Conservation (phyloP, 2,888 invertebrate species). For the Chymomyza caudatula region DNA sequence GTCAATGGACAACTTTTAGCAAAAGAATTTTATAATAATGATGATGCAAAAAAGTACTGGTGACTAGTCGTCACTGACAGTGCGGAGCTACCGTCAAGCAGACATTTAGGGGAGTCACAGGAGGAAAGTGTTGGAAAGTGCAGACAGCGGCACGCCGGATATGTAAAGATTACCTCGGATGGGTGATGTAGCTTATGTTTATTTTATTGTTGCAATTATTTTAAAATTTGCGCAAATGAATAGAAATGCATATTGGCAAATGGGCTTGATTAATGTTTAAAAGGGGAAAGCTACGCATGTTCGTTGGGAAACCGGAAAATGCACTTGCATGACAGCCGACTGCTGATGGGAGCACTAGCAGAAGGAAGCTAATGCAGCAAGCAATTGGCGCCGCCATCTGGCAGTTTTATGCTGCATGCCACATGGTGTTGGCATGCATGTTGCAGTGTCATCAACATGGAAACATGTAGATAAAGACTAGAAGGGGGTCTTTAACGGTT, state of each 20-base stretch:
- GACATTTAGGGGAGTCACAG: neutral
- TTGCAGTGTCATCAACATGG: neutral
- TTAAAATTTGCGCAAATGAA: constrained; percentile 45
- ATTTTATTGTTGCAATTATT: constrained; percentile 65
- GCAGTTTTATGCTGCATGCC: constrained; percentile 5
- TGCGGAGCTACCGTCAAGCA: neutral
- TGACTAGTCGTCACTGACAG: neutral
- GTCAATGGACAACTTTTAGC: neutral
- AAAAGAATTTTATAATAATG: constrained; percentile 43
- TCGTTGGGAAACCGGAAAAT: constrained; percentile 33
- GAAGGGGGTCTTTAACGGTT: neutral
- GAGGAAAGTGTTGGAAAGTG: constrained; percentile 18
- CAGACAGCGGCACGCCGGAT: constrained; percentile 51
- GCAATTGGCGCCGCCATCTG: constrained; percentile 3
- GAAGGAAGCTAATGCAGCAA: neutral
- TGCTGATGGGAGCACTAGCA: neutral
- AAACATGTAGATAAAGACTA: neutral
- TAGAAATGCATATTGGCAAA: constrained; percentile 46
- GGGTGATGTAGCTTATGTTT: constrained; percentile 40
- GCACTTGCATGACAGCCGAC: constrained; percentile 9
- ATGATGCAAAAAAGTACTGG: constrained; percentile 43
- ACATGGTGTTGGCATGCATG: neutral
- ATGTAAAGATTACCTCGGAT: constrained; percentile 51
- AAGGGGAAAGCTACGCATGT: constrained; percentile 8
- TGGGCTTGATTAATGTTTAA: constrained; percentile 46